Conservation (phyloP, 2,888 invertebrate genomes). For the Hartigia nigra region DNA sequence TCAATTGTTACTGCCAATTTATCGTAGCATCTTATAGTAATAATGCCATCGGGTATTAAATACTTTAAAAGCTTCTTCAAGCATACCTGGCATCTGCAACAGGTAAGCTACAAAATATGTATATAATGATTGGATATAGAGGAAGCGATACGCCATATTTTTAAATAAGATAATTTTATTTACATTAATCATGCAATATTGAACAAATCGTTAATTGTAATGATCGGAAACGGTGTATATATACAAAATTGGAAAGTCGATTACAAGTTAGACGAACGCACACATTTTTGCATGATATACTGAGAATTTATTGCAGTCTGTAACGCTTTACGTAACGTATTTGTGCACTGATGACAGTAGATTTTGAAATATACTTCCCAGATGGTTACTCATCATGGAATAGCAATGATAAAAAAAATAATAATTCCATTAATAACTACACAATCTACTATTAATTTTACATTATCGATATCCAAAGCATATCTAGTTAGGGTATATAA, state of each 20-base stretch:
- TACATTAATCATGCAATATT: neutral
- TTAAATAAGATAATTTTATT: neutral
- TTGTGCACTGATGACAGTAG: neutral
- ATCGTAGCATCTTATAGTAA: neutral
- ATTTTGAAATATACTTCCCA: neutral
- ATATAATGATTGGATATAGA: neutral
- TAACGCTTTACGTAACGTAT: neutral
- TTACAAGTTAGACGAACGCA: neutral
- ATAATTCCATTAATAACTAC: neutral
- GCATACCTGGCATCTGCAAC: slow-evolving; percentile 61
- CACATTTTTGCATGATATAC: neutral
- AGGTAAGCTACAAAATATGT: slow-evolving; percentile 42
- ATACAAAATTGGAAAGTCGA: neutral
- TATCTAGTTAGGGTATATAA: too few species aligned
- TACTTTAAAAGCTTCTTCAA: slow-evolving; percentile 60
- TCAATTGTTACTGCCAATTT: neutral
- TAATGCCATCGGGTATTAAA: slow-evolving; percentile 46
- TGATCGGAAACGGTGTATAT: neutral
- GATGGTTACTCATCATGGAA: neutral
- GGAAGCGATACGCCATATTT: neutral
- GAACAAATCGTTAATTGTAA: neutral
- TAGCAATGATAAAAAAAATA: neutral
- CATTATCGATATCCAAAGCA: too few species aligned
- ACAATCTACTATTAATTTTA: neutral
- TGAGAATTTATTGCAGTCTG: neutral